phyloP scores from a whole-genome alignment of 2,888 invertebrate genomes.

The Taenaris catops region DNA sequence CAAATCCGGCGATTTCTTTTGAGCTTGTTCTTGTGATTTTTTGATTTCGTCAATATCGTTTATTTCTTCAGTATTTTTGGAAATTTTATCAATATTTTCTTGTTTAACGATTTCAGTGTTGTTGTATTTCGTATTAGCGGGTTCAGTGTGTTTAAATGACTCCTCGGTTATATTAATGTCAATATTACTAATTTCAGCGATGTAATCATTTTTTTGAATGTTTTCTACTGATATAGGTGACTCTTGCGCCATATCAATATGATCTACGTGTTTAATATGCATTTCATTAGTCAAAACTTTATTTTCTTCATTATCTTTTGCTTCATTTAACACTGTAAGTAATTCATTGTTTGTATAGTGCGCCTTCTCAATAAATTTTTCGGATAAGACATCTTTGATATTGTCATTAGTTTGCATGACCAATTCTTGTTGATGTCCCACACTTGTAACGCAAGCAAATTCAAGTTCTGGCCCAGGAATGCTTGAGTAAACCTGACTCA shows the following conservation, averaged over 20 bases:
- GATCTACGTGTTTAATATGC: not conserved
- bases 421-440: constrained; percentile 28
- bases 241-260: not conserved
- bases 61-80: not conserved
- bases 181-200: too few species aligned
- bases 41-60: constrained; percentile 8
- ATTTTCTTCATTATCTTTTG: constrained; percentile 7
- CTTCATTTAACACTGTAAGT: constrained; percentile 16
- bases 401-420: constrained; percentile 24
- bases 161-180: too few species aligned
- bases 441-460: constrained; percentile 57
- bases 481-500: constrained; percentile 70
- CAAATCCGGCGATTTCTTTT: constrained; percentile 30
- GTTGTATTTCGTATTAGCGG: not conserved
- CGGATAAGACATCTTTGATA: constrained; percentile 1
- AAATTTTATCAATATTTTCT: too few species aligned
- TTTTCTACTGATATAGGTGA: not conserved
- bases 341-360: constrained; percentile 23
- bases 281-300: not conserved
- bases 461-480: constrained; percentile 71
- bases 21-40: constrained; percentile 21
- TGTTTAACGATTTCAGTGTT: too few species aligned
- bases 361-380: constrained; percentile 13
- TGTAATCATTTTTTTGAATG: not conserved
- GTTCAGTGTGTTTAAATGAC: constrained; percentile 13